These are phyloP conservation scores for Deroplatys truncata DNA, from an alignment of 2,888 invertebrate species.

Conservation along the genomic window DNA sequence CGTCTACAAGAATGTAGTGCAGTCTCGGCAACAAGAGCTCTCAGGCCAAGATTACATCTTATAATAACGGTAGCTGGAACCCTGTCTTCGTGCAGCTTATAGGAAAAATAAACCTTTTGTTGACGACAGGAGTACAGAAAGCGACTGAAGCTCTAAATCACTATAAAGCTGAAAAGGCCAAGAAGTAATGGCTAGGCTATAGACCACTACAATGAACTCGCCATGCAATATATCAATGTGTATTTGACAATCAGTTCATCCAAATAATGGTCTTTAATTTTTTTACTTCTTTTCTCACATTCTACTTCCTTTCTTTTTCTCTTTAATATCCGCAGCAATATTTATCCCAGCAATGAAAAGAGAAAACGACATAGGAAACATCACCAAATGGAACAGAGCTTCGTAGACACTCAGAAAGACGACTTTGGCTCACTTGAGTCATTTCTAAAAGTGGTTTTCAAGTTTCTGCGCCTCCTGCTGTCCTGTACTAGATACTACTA, in stretches of 20 bases:
- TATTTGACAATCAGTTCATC: background rate
- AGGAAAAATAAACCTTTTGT: background rate
- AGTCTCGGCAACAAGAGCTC: no score
- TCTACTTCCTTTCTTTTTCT: background rate
- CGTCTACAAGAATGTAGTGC: no score
- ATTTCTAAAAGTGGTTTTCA: constrained; percentile 15
- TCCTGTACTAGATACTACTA: background rate
- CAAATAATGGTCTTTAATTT: background rate
- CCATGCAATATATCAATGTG: background rate
- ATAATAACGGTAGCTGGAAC: background rate
- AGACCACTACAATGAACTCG: background rate
- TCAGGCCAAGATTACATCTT: background rate
- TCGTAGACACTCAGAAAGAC: background rate
- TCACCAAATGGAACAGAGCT: background rate
- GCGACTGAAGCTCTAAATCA: background rate
- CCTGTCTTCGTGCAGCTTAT: background rate
- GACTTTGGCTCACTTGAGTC: constrained; percentile 1
- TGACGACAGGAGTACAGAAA: background rate
- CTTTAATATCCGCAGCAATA: background rate
- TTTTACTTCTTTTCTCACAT: background rate
- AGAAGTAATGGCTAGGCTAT: background rate
- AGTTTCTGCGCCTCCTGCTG: background rate
- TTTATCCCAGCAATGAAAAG: background rate
- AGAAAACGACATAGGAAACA: background rate
- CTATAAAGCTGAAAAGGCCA: background rate